A percentile compares a stretch with the other conserved stretches of the same genome.
Evolutionary conservation across 2,113 vertebrate genomes (phyloP).

Genomic region (Limanda limanda): DNA sequence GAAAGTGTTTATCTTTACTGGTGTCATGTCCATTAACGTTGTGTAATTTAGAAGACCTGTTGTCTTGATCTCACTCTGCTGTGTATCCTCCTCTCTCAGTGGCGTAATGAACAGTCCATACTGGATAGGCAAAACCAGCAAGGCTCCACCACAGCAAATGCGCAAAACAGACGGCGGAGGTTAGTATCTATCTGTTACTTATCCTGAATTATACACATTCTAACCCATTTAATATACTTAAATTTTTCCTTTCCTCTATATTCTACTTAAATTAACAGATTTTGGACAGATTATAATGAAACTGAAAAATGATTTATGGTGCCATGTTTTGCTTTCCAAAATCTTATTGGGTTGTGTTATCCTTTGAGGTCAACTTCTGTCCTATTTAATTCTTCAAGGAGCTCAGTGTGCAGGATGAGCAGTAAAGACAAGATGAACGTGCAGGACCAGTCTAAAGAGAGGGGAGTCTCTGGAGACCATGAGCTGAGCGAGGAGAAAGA

Average conservation of each 20-base stretch:
- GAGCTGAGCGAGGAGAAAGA: conserved; percentile 83
- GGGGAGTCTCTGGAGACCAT: conserved; percentile 83
- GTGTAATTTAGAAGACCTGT: background rate
- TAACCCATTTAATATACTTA: background rate
- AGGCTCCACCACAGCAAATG: conserved; percentile 59
- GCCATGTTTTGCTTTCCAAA: background rate
- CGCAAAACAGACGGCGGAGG: conserved; percentile 76
- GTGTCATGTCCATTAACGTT: background rate
- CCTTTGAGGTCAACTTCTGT: background rate
- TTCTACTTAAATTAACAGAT: no score
- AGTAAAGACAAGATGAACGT: conserved; percentile 91
- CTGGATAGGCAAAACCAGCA: conserved; percentile 74
- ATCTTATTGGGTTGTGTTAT: background rate
- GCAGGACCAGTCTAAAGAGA: conserved; percentile 91
- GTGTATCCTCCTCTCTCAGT: conserved; percentile 57
- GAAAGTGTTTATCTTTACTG: background rate
- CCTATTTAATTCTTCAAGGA: conserved; percentile 72
- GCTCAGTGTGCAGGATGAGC: conserved; percentile 91
- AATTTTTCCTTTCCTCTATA: background rate
- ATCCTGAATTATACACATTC: background rate
- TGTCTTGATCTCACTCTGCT: conserved; percentile 14
- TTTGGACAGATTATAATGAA: background rate
- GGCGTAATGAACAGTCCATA: conserved; percentile 78
- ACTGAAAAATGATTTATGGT: background rate
- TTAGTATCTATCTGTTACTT: conserved; percentile 34